Conservation (phyloP, 2,888 invertebrate species). For the Argynnis bischoffii region DNA sequence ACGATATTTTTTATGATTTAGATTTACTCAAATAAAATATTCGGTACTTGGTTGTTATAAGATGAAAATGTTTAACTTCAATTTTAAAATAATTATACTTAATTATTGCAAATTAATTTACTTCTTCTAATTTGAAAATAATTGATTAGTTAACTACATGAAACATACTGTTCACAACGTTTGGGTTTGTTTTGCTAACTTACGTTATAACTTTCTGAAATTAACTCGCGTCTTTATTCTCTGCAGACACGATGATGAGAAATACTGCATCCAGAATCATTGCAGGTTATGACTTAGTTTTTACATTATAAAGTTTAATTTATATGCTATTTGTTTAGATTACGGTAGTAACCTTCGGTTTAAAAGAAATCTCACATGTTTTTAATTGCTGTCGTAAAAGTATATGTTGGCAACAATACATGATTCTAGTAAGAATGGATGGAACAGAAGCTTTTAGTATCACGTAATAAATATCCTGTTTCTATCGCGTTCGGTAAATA, state of each 20-base stretch:
- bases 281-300: neutral
- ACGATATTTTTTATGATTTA: no score
- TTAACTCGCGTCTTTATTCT: no score
- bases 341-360: constrained; percentile 1
- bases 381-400: constrained; percentile 32
- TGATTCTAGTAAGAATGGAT: constrained; percentile 14
- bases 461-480: constrained; percentile 56
- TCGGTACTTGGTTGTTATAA: no score
- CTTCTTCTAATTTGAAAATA: no score
- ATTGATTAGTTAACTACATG: no score
- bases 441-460: constrained; percentile 40
- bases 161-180: no score
- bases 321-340: neutral
- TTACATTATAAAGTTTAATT: neutral
- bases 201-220: no score
- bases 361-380: constrained; percentile 20
- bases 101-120: no score
- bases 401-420: constrained; percentile 31
- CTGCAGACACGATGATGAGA: neutral
- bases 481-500: constrained; percentile 38
- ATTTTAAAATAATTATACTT: no score
- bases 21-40: no score
- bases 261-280: neutral
- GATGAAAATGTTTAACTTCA: no score
- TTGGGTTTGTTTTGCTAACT: no score